phyloP scores from a whole-genome alignment of 2,888 invertebrate species.

The Cacoxenus indagator region DNA sequence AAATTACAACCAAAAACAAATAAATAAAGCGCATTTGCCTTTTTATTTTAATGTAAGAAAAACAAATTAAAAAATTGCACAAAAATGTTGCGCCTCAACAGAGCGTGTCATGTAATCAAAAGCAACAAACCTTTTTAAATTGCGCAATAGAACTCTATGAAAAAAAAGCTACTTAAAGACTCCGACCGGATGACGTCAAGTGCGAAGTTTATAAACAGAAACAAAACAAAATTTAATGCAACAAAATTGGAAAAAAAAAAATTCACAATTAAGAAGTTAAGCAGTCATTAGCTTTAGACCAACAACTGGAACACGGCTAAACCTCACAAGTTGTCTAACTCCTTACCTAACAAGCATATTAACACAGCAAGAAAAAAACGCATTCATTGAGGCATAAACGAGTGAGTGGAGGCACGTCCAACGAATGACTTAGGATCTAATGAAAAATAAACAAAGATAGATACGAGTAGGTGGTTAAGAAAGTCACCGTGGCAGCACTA shows the following conservation, averaged over 20 bases:
- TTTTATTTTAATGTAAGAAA: background rate
- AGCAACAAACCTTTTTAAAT: background rate
- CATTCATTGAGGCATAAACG: conserved; percentile 6
- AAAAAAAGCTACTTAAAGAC: background rate
- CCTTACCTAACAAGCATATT: background rate
- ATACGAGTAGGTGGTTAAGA: background rate
- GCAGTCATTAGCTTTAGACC: background rate
- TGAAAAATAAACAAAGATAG: background rate
- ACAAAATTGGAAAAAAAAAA: background rate
- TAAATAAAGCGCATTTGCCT: background rate
- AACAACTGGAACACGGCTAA: background rate
- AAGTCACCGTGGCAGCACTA: background rate
- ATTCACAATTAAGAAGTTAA: background rate
- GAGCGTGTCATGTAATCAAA: background rate
- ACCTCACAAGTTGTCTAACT: background rate
- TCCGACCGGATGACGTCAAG: conserved; percentile 3
- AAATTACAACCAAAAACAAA: too few relatives aligned
- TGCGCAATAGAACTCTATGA: background rate
- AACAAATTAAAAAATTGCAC: conserved; percentile 14
- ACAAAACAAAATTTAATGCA: background rate
- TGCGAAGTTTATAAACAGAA: background rate
- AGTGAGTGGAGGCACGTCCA: background rate
- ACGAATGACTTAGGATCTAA: background rate
- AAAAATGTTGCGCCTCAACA: conserved; percentile 9
- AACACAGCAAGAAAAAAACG: background rate